Base-by-base conservation (phyloP, 2,888 invertebrate species). In the Dolichopus griseipennis region DNA sequence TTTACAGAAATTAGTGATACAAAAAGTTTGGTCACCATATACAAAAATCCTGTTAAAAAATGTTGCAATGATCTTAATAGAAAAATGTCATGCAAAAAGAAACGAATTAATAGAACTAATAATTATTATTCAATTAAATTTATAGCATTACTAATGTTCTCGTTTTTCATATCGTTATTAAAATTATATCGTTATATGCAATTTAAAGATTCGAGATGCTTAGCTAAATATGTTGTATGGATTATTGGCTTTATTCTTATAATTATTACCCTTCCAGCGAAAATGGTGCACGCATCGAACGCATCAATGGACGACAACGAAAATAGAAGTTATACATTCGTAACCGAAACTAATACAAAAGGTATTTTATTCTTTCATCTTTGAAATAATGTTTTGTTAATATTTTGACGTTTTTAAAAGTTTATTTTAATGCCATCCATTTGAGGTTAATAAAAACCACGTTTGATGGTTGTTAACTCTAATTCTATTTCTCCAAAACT, bases 221-320 rank as follows among this genome's bases (percentile, higher is more conserved):
- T 52, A 52, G 52, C 52, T 52, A 52, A 52, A 52, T 52, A 52
- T 52, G 52, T 70, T 66, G 64, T 72, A 71, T 73, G 72, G 72
- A 70, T 73, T 68, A 72, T 74, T 73, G 74, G 74, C 70, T 71
- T 74, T 73, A 70, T 70, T 71, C 71, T 74, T 72, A 72, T 71
- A 69, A 71, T 73, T 72, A 71, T 71, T 70, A 71, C 73, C 72
- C 74, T 74, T 74, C 74, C 74, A 74, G 72, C 73, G 71, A 73
- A 73, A 73, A 72, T 73, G 73, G 73, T 74, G 71, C 52, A 52
- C n/a, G 52, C 52, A 52, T 52, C 52, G 52, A 52, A 52, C 18
- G 52, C 52, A 52, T 52, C 52, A 52, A 52, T 52, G 52, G 52
- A 52, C 52, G 52, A 52, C 67, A 75, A 75, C 73, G 67, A 69